These are phyloP conservation scores for Drosophila takahashii DNA, from an alignment of 1,140 invertebrate genomes.

Conservation along the genomic window DNA sequence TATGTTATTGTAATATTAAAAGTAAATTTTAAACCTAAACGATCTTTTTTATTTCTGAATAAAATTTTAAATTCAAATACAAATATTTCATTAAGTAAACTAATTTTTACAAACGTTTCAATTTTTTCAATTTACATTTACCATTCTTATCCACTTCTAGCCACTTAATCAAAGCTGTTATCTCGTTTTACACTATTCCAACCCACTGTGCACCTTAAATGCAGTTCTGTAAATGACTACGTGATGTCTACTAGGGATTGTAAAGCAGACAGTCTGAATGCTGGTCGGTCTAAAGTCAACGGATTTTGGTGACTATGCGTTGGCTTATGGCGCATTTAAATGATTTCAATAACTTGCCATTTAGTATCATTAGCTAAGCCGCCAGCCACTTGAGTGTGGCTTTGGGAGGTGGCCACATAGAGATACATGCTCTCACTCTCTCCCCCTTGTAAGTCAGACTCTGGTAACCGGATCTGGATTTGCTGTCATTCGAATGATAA, in stretches of 20 bases:
- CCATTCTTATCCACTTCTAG: neutral
- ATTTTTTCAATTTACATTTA: too few species aligned
- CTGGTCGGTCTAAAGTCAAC: slow-evolving; percentile 21
- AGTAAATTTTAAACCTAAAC: too few species aligned
- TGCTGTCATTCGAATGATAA: slow-evolving; percentile 76
- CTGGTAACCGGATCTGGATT: slow-evolving; percentile 59
- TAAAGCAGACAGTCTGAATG: slow-evolving; percentile 13
- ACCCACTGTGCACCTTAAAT: slow-evolving; percentile 28
- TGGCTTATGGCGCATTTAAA: slow-evolving; percentile 53
- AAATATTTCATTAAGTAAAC: too few species aligned
- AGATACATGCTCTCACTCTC: neutral
- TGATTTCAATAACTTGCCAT: slow-evolving; percentile 73
- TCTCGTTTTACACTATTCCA: neutral
- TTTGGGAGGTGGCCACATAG: slow-evolving; percentile 35
- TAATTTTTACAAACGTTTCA: too few species aligned
- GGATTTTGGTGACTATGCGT: slow-evolving; percentile 51
- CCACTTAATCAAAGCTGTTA: neutral
- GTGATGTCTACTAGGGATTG: slow-evolving; percentile 32
- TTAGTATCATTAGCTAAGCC: slow-evolving; percentile 68
- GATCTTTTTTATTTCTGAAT: too few species aligned
- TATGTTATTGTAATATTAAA: too few species aligned
- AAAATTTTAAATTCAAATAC: too few species aligned
- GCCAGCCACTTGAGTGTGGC: slow-evolving; percentile 54
- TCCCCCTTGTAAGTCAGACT: slow-evolving; percentile 45
- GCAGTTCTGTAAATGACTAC: slow-evolving; percentile 24